A percentile compares a stretch with the other conserved stretches of the same genome.
phyloP scores from a whole-genome alignment of 2,797 vertebrate species.

The Pangasius djambal region DNA sequence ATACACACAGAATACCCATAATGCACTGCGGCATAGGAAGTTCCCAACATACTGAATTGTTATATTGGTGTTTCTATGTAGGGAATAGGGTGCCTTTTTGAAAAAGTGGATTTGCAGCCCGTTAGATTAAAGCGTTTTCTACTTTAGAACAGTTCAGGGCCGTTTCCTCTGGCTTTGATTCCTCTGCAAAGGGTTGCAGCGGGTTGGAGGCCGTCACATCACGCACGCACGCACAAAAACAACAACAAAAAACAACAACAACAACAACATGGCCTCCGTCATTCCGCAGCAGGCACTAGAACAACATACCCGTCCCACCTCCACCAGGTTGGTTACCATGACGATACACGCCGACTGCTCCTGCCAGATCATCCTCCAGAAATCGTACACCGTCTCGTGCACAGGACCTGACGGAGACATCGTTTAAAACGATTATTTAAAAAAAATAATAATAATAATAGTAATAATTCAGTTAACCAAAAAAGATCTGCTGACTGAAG shows the following conservation, averaged over 20 bases:
- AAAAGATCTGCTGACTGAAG: neutral
- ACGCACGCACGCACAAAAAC: constrained; percentile 19
- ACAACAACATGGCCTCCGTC: constrained; percentile 44
- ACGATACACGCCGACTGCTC: constrained; percentile 97
- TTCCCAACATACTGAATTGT: neutral
- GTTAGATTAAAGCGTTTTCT: neutral
- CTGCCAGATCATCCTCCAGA: constrained; percentile 99
- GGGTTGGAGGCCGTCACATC: constrained; percentile 53
- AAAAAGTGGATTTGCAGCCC: neutral
- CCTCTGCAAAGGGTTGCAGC: constrained; percentile 53
- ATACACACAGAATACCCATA: neutral
- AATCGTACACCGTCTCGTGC: constrained; percentile 98
- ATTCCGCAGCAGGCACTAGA: constrained; percentile 56
- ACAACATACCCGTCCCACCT: constrained; percentile 93
- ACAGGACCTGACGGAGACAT: constrained; percentile 83
- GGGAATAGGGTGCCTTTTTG: neutral
- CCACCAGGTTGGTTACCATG: constrained; percentile 99
- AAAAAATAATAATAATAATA: neutral
- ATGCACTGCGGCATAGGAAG: neutral
- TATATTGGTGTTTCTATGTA: neutral
- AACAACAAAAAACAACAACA: neutral
- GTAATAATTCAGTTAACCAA: neutral
- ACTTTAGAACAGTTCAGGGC: neutral
- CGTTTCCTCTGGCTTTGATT: neutral
- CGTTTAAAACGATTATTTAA: neutral